These are phyloP conservation scores for Intellagama lesueurii DNA, from an alignment of 2,797 vertebrate species.

Conservation along the genomic window DNA sequence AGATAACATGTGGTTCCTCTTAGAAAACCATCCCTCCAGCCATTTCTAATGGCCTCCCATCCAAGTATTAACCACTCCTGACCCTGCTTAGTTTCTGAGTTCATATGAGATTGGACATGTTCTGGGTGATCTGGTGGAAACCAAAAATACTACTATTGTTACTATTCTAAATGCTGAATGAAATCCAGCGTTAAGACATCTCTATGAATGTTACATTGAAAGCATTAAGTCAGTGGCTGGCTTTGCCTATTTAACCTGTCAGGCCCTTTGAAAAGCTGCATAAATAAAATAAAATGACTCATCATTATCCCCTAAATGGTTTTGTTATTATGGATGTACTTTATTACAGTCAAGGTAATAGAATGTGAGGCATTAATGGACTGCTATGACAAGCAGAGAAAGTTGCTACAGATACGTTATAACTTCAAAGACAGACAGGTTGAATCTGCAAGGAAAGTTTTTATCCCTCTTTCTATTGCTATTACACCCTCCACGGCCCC, in stretches of 20 bases:
- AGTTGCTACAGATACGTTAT: neutral
- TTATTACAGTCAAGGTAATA: slow-evolving; percentile 31
- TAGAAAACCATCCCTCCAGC: neutral
- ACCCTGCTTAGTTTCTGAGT: neutral
- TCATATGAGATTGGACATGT: neutral
- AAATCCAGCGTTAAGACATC: neutral
- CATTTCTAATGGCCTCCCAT: neutral
- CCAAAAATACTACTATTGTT: neutral
- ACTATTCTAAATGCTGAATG: neutral
- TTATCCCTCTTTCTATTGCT: neutral
- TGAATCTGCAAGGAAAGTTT: slow-evolving; percentile 37
- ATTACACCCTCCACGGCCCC: neutral
- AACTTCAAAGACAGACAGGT: slow-evolving; percentile 29
- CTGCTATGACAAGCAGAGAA: slow-evolving; percentile 50
- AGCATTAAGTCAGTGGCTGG: slow-evolving; percentile 22
- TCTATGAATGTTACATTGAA: slow-evolving; percentile 24
- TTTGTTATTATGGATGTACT: slow-evolving; percentile 25
- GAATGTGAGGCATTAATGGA: slow-evolving; percentile 45
- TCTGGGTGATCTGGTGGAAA: neutral
- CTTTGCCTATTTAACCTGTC: slow-evolving; percentile 38
- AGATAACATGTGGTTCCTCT: neutral
- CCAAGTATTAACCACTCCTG: neutral
- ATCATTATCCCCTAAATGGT: slow-evolving; percentile 37
- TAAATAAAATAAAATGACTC: slow-evolving; percentile 47
- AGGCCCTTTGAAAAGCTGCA: slow-evolving; percentile 42